Evolutionary conservation across 2,113 vertebrate genomes (phyloP), one percentile per base, ranked within the genome.

Genomic region (Antechinus stuartii): DNA sequence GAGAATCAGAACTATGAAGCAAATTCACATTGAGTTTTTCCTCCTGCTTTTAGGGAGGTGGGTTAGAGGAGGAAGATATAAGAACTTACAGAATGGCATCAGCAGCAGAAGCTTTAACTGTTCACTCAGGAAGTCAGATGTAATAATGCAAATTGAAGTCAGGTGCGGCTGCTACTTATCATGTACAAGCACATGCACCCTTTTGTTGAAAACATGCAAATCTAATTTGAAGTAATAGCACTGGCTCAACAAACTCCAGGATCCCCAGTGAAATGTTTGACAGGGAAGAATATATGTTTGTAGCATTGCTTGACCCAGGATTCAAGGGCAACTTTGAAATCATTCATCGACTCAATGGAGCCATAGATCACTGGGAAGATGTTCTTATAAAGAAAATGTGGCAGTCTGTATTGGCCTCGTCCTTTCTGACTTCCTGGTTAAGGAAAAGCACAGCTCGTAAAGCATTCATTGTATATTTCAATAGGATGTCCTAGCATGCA

Each of bases 301-400:
- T 95, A 92, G n/a, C 91, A 94, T 95, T 97, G 95, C 96, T 97
- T 98, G 96, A 97, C 95, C 96, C 91, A 6, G n/a, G 56, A 97
- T 97, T 97, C 53, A 95, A 98, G 97, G 96, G 95, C 94, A 96
- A 91, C 56, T 95, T 23, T 97, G 96, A 98, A 97, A 94, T 55
- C 95, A 52, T 97, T 90, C 96, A 92, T 97, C 97, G 98, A 94
- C 90, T 97, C 6, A 0, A 91, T 97, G 93, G 97, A 98, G 95
- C 91, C 42, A 97, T 96, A 97, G 94, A 97, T 98, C 96, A 97
- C 49, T 91, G 96, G 95, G 92, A 97, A 97, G 96, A 97, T 96
- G 93, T 96, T 97, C 97, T 97, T 97, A 97, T 97, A 97, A 98
- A 98, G 97, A 97, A 98, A 97, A 96, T 57, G 84, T 98, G 96